Base-by-base conservation (phyloP, 2,888 invertebrate genomes). In the Halictus quadricinctus region DNA sequence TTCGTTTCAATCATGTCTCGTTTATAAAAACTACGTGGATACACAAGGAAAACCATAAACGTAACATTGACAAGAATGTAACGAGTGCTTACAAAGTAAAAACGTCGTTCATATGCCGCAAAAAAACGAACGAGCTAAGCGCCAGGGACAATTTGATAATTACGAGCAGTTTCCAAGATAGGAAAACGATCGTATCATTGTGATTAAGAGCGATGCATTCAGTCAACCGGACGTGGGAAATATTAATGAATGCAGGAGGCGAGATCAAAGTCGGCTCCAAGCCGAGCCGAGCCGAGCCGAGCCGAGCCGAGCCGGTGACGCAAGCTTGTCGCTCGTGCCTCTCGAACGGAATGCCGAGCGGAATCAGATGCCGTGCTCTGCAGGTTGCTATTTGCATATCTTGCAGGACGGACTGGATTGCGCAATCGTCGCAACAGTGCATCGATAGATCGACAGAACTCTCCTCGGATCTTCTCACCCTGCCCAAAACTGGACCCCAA, bases 371-470 rank as follows among this genome's bases (percentile, higher is more conserved):
- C 72, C 15, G 70, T 69, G 41, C 69, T 36, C 29, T 58, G 81
- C 80, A 77, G 78, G n/a, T 21, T 41, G n/a, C 48, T 72, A 77
- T 83, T 81, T 79, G 72, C 79, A 83, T 86, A 79, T 77, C 80
- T 83, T 72, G 29, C 48, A 54, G 36, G 64, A 58, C 58, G 15
- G 54, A 78, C n/a, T 29, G 66, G 70, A 58, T 87, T 86, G 75
- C 76, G 72, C 18, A 84, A 88, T 15, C 70, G 48, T 76, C 78
- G 73, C 83, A 76, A 60, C 54, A 6, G 43, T 73, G 64, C 80
- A 29, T 60, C 60, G 25, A 54, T 54, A 54, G 21, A 54, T 54
- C 54, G n/a, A 54, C 2, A 3, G 21, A n/a, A n/a, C 21, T 1
- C 21, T 54, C n/a, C 1, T n/a, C n/a, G 21, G 54, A n/a, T 54